Evolutionary conservation across 2,113 vertebrate genomes (phyloP).

Genomic region (Vireo altiloquus): DNA sequence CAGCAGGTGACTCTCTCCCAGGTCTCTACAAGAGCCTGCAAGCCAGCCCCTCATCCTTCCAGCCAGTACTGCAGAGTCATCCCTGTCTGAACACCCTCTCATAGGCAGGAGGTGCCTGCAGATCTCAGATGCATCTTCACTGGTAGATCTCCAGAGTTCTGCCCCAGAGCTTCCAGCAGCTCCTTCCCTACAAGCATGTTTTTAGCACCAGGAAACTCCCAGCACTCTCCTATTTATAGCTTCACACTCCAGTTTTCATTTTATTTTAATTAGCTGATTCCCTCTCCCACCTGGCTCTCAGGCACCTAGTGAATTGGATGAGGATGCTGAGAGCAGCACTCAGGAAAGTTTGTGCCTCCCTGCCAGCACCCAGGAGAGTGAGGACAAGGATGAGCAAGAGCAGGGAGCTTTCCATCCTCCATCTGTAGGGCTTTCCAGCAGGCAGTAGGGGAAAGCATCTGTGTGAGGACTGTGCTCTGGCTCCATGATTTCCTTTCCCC

Average conservation of each 20-base stretch:
- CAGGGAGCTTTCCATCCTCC: not conserved
- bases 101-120: not conserved
- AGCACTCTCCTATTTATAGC: not conserved
- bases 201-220: not conserved
- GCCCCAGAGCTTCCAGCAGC: not conserved
- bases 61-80: not conserved
- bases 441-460: not conserved
- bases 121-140: not conserved
- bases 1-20: not conserved
- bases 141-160: not conserved
- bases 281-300: not conserved
- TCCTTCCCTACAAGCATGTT: not conserved
- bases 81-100: not conserved
- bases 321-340: not conserved
- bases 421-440: not conserved
- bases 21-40: not conserved
- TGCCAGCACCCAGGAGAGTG: not conserved
- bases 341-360: not conserved
- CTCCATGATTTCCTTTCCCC: not conserved
- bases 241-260: not conserved
- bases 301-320: rapidly evolving
- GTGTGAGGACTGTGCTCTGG: not conserved
- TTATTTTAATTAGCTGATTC: not conserved
- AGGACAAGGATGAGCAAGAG: not conserved
- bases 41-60: not conserved